These are phyloP conservation scores for Hybos culiciformis DNA, from an alignment of 2,888 invertebrate species.

Conservation along the genomic window DNA sequence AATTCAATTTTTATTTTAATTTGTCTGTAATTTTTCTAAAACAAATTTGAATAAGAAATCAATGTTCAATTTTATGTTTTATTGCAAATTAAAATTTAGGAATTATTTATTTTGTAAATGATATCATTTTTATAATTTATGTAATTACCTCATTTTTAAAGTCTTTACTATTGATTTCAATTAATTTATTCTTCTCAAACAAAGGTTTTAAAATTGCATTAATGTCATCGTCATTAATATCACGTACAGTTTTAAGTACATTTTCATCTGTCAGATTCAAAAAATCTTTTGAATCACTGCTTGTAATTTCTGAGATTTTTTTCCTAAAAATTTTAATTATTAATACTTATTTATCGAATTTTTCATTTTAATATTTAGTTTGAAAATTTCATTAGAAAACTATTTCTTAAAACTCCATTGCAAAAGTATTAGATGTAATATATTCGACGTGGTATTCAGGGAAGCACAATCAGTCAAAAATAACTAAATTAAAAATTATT, in stretches of 20 bases:
- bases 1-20: no score
- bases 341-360: background rate
- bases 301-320: slow-evolving; percentile 9
- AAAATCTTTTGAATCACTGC: slow-evolving; percentile 5
- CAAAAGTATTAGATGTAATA: background rate
- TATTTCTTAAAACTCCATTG: background rate
- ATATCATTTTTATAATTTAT: no score
- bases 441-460: background rate
- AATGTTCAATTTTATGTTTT: no score
- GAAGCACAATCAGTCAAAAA: background rate
- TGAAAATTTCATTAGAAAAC: background rate
- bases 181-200: no score
- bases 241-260: slow-evolving; percentile 4
- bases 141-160: no score
- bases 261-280: slow-evolving; percentile 10
- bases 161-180: no score
- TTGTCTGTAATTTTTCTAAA: no score
- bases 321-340: slow-evolving; percentile 5
- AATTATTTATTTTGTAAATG: no score
- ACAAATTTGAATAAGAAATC: no score
- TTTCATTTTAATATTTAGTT: background rate
- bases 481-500: background rate
- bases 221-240: slow-evolving; percentile 1
- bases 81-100: no score
- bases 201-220: no score